Evolutionary conservation across 1,140 invertebrate species (phyloP), one percentile per base, ranked within the genome.

Genomic region (Melipona quadrifasciata): DNA sequence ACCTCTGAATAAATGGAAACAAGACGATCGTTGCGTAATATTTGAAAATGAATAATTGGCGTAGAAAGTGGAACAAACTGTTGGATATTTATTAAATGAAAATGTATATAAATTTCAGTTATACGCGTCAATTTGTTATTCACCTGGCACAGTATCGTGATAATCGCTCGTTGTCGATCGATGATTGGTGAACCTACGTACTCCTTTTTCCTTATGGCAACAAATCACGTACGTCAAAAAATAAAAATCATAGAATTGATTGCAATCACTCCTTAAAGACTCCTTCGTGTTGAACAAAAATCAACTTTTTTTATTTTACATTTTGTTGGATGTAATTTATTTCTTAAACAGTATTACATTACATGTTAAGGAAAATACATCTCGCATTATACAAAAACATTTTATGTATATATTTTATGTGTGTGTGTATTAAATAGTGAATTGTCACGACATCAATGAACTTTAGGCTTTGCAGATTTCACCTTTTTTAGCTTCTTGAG

Each of bases 401-500:
- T 71, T 83, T 82, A 86, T 81, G 86, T 47, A 77, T 34, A 61
- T 17, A 34, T n/a, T n/a, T n/a, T 67, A 57, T 58, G 75, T 65
- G 65, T 68, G 75, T 31, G 76, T 78, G 19, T 68, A 31, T 51
- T n/a, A 57, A 17, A 67, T 31, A 64, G 39, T 73, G 16, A 80
- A 6, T 27, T 39, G 4, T 61, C 70, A 68, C 57, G 47, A 73
- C 79, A 70, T 93, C 92, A 95, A 93, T 92, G 96, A 96, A 84
- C 96, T 96, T 96, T 98, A 96, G 87, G 96, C 92, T 96, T 98
- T 95, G 92, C 96, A 95, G 92, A 94, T 94, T 98, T 97, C 10
- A 95, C 95, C 94, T 98, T 98, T 92, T 98, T 98, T 86, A 97
- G 95, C 94, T 98, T 97, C 93, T 98, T 98, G 76, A 98, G 94